Evolutionary conservation across 2,113 vertebrate genomes (phyloP), one percentile per base, ranked within the genome.

Genomic region (Dromas ardeola): DNA sequence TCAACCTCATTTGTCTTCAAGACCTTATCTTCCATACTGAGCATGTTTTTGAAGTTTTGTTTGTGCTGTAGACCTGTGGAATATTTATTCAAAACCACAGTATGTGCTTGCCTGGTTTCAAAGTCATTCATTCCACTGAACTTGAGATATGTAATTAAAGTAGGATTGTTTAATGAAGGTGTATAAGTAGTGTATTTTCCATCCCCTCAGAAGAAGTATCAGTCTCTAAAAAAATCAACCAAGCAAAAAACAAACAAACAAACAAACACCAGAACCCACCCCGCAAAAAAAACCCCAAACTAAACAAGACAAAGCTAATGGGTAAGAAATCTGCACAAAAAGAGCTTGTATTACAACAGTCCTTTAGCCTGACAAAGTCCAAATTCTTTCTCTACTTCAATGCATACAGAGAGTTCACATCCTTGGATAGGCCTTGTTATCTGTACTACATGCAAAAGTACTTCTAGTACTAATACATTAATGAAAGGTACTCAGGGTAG

Each of bases 211-310:
- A 74, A 20, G 8, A 74, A 79, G 5, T 65, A 50, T 40, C 25
- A 59, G 15, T 22, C 18, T 53, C 36, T 43, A 38, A 18, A 62
- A 71, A 49, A 36, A 81, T 18, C 15, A 65, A 15, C 6, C 16
- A 81, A 63, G 6, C 1, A 56, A 32, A 78, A 22, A 29, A 13
- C 19, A 36, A 59, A 11, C 5, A 65, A 16, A 72, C 15, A 6
- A 2, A 15, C 43, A 69, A 18, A 15, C 9, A 36, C 17, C 5
- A 38, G 38, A 32, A 32, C 30, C 17, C 18, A 32, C 30, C 18
- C 19, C 55, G 17, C 27, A 10, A 30, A 55, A 20, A n/a, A 26
- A 59, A 6, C 43, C 0, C 0, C 13, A n/a, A n/a, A 10, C 21
- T 36, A 55, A 81, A 15, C 14, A 81, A 66, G 5, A 43, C 3